Evolutionary conservation across 2,797 vertebrate genomes (phyloP).

Genomic region (Lateolabrax maculatus): DNA sequence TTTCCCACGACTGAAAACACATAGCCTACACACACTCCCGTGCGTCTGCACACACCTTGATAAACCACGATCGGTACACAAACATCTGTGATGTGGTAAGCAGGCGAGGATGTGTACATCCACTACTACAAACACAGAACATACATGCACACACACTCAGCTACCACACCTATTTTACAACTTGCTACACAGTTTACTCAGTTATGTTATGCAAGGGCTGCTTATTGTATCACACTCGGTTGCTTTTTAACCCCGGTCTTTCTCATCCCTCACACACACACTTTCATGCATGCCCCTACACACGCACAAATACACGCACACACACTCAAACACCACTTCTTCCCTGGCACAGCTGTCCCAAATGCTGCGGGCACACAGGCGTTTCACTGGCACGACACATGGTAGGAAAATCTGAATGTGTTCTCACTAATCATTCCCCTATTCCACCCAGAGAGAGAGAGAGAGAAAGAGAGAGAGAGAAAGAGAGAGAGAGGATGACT

Average conservation of each 20-base stretch:
- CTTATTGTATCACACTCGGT: slow-evolving; percentile 60
- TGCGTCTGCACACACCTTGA: slow-evolving; percentile 70
- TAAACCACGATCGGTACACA: slow-evolving; percentile 52
- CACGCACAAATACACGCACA: slow-evolving; percentile 33
- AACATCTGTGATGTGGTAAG: slow-evolving; percentile 62
- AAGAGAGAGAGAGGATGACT: slow-evolving; percentile 27
- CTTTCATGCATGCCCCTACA: slow-evolving; percentile 33
- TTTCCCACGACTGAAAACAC: slow-evolving; percentile 86
- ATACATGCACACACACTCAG: slow-evolving; percentile 31
- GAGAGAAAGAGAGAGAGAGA: slow-evolving; percentile 41
- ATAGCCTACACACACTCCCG: slow-evolving; percentile 61
- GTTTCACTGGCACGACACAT: slow-evolving; percentile 86
- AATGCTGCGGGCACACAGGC: slow-evolving; percentile 84
- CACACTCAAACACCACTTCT: slow-evolving; percentile 75
- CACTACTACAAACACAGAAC: slow-evolving; percentile 36
- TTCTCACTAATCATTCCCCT: slow-evolving; percentile 87
- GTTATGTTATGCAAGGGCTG: slow-evolving; percentile 59
- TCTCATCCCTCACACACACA: slow-evolving; percentile 49
- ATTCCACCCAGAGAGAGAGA: slow-evolving; percentile 78
- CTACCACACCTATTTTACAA: slow-evolving; percentile 55
- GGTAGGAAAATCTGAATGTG: slow-evolving; percentile 91
- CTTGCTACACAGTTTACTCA: slow-evolving; percentile 32
- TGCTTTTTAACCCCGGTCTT: slow-evolving; percentile 63
- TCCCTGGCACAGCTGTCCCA: slow-evolving; percentile 84
- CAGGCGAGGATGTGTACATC: slow-evolving; percentile 32